phyloP scores from a whole-genome alignment of 2,888 invertebrate species.

The Syritta pipiens region DNA sequence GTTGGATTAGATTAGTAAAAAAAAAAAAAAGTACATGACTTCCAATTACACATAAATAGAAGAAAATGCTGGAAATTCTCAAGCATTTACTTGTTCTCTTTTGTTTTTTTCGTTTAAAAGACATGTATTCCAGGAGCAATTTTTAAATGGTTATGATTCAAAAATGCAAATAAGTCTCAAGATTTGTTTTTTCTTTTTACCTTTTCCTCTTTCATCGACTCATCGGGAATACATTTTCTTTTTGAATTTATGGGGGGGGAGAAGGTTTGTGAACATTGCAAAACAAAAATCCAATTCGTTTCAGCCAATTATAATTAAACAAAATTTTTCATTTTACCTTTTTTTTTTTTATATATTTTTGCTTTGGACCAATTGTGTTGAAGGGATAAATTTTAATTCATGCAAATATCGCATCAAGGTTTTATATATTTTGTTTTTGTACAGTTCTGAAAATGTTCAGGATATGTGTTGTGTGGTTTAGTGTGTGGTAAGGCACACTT shows the following conservation, averaged over 20 bases:
- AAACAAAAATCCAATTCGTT: slow-evolving; percentile 79
- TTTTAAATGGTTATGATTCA: neutral
- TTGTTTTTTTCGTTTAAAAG: neutral
- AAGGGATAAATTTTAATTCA: slow-evolving; percentile 44
- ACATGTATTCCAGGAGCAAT: slow-evolving; percentile 15
- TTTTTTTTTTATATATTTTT: slow-evolving; percentile 17
- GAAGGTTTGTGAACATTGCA: slow-evolving; percentile 77
- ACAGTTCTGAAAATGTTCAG: slow-evolving; percentile 49
- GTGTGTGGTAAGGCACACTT: slow-evolving; percentile 47
- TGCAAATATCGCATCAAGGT: slow-evolving; percentile 44
- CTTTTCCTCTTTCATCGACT: neutral
- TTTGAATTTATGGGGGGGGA: slow-evolving; percentile 35
- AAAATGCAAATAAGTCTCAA: neutral
- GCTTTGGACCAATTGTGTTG: slow-evolving; percentile 48
- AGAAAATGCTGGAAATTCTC: slow-evolving; percentile 17
- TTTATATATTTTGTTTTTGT: slow-evolving; percentile 6
- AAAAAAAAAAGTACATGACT: no score
- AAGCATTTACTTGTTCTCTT: no score
- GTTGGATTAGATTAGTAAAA: slow-evolving; percentile 45
- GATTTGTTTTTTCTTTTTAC: no score
- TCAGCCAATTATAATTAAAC: slow-evolving; percentile 15
- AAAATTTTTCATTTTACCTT: slow-evolving; percentile 22
- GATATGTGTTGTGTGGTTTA: slow-evolving; percentile 24
- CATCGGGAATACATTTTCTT: slow-evolving; percentile 27
- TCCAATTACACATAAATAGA: slow-evolving; percentile 38